These are phyloP conservation scores for Chalcis sispes DNA, from an alignment of 2,888 invertebrate genomes.

Conservation along the genomic window DNA sequence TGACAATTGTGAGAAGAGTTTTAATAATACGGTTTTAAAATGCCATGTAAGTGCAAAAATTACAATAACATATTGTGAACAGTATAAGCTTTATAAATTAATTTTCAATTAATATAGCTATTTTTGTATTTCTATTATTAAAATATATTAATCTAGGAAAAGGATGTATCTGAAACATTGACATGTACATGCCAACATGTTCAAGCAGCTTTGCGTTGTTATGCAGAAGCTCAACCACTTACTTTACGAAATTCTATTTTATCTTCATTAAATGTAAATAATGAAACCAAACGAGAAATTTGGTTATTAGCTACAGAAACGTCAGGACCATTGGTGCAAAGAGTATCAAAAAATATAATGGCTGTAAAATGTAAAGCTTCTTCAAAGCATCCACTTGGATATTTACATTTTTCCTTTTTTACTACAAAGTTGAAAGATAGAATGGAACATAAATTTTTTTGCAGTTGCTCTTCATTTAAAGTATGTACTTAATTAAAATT, in stretches of 20 bases:
- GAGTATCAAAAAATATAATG: slow-evolving; percentile 84
- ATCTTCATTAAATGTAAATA: slow-evolving; percentile 79
- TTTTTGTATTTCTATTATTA: too few relatives aligned
- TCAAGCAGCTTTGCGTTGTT: slow-evolving; percentile 81
- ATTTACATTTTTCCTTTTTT: slow-evolving; percentile 82
- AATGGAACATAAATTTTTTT: slow-evolving; percentile 79
- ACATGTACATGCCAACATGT: slow-evolving; percentile 80
- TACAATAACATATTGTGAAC: neutral
- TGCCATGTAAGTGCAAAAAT: slow-evolving; percentile 76
- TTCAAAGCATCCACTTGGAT: slow-evolving; percentile 83
- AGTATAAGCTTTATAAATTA: neutral
- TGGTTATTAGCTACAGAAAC: slow-evolving; percentile 80
- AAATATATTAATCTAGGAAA: slow-evolving; percentile 68
- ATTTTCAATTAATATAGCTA: neutral
- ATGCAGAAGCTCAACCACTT: slow-evolving; percentile 80
- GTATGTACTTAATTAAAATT: slow-evolving; percentile 65
- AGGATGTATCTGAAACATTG: slow-evolving; percentile 63
- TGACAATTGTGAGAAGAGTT: slow-evolving; percentile 78
- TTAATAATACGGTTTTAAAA: slow-evolving; percentile 78
- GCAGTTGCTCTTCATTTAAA: slow-evolving; percentile 79
- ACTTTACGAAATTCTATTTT: slow-evolving; percentile 81
- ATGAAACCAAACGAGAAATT: slow-evolving; percentile 80
- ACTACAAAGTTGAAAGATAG: slow-evolving; percentile 76
- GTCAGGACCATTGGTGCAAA: slow-evolving; percentile 82
- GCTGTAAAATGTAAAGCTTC: slow-evolving; percentile 83